These are phyloP conservation scores for Alosa alosa DNA, from an alignment of 2,113 vertebrate genomes.

Conservation along the genomic window DNA sequence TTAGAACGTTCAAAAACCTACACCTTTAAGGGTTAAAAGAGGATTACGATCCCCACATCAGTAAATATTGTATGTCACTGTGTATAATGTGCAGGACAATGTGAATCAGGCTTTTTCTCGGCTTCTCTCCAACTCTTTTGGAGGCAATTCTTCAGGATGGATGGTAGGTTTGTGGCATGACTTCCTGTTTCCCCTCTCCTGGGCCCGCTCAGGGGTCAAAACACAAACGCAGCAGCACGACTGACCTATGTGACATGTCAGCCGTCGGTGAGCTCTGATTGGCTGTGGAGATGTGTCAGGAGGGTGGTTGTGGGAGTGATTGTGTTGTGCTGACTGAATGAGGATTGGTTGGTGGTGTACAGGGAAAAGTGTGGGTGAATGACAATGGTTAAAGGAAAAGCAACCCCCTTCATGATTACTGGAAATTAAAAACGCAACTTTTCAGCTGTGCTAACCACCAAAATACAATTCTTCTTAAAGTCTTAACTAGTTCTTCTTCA, in stretches of 20 bases:
- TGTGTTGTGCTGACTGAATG: slow-evolving; percentile 65
- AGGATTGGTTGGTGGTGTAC: slow-evolving; percentile 61
- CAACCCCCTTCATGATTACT: slow-evolving; percentile 50
- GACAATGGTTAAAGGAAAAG: slow-evolving; percentile 62
- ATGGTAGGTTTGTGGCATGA: slow-evolving; percentile 59
- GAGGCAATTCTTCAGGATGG: slow-evolving; percentile 62
- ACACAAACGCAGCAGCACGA: neutral
- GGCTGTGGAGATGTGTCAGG: slow-evolving; percentile 69
- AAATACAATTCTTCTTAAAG: neutral
- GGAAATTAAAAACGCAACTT: neutral
- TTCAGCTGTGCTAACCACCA: neutral
- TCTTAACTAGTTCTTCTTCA: neutral
- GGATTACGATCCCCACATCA: neutral
- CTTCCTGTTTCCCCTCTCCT: slow-evolving; percentile 37
- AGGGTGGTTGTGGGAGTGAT: slow-evolving; percentile 58
- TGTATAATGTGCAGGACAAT: neutral
- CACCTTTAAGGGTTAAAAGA: no score
- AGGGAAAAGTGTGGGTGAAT: slow-evolving; percentile 70
- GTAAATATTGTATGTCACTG: neutral
- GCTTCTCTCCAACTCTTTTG: slow-evolving; percentile 3
- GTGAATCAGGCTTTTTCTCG: neutral
- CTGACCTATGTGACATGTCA: neutral
- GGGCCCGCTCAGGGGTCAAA: neutral
- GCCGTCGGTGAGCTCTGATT: slow-evolving; percentile 25
- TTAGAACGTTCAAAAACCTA: no score